These are phyloP conservation scores for Zaprionus bogoriensis DNA, from an alignment of 2,888 invertebrate genomes.

Conservation along the genomic window DNA sequence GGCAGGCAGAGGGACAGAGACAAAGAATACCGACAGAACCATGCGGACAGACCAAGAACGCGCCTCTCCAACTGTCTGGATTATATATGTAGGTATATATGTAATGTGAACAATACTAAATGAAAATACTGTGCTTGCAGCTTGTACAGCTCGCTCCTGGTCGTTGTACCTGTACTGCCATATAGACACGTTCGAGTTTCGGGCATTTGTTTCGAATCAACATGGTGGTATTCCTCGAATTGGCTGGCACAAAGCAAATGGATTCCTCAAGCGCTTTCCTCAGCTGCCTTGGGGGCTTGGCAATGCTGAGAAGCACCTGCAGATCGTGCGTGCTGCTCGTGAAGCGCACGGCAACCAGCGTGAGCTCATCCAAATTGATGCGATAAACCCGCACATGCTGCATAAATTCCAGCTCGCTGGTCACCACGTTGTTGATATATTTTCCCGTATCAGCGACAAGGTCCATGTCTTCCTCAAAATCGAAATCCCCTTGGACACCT, in stretches of 20 bases:
- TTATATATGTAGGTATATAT: too few species aligned
- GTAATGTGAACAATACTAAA: not conserved
- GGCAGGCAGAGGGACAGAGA: too few species aligned
- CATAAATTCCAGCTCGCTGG: not conserved
- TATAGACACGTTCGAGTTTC: conserved; percentile 17
- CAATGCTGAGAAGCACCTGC: conserved; percentile 18
- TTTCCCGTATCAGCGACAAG: conserved; percentile 5
- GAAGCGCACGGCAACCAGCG: conserved; percentile 50
- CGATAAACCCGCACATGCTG: conserved; percentile 39
- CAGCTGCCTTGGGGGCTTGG: conserved; percentile 7
- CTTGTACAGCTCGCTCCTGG: not conserved
- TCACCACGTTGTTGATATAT: conserved; percentile 7
- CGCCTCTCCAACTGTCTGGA: too few species aligned
- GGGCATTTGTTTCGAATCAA: conserved; percentile 53
- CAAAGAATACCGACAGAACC: too few species aligned
- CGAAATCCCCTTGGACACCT: too few species aligned
- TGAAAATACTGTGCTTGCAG: not conserved
- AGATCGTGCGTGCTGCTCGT: conserved; percentile 28
- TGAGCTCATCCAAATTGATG: conserved; percentile 17
- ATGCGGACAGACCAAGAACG: too few species aligned
- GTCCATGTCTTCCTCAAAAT: not conserved
- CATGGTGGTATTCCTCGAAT: conserved; percentile 13
- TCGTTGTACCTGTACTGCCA: conserved; percentile 38
- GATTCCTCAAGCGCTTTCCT: not conserved
- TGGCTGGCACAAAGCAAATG: conserved; percentile 25